Percentiles rank a stretch among this genome's conserved stretches.
These are phyloP conservation scores for Microtus oregoni DNA, from an alignment of 2,113 vertebrate genomes.

Conservation along the genomic window DNA sequence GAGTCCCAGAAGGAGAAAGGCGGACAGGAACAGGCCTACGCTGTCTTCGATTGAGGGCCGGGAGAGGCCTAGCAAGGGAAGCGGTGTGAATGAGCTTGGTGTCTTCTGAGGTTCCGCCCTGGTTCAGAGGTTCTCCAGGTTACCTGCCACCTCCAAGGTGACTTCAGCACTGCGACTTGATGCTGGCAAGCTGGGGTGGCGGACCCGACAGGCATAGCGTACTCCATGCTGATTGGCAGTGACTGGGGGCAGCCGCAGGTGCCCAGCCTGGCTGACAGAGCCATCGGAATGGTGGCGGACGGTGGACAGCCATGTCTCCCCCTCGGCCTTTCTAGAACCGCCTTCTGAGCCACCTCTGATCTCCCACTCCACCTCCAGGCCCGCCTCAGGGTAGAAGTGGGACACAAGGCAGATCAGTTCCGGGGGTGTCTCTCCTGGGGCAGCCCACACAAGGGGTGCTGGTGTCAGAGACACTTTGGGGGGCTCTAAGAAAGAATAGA, in stretches of 20 bases:
- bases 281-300: constrained; percentile 88
- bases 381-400: constrained; percentile 87
- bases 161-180: not conserved
- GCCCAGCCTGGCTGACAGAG: constrained; percentile 87
- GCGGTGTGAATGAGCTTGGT: not conserved
- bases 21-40: constrained; percentile 82
- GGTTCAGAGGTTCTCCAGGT: rapidly evolving
- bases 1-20: constrained; percentile 80
- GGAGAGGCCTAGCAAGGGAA: constrained; percentile 64
- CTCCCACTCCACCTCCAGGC: constrained; percentile 89
- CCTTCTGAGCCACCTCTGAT: constrained; percentile 72
- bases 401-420: constrained; percentile 88
- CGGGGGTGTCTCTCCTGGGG: constrained; percentile 82
- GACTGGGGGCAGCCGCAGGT: constrained; percentile 80
- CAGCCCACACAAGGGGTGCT: constrained; percentile 80
- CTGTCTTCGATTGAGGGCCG: constrained; percentile 82
- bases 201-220: constrained; percentile 85
- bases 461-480: constrained; percentile 78
- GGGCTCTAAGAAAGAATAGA: constrained; percentile 60
- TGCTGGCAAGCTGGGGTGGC: constrained; percentile 84
- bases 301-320: constrained; percentile 83
- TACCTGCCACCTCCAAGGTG: constrained; percentile 77
- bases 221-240: constrained; percentile 84
- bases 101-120: rapidly evolving
- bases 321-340: constrained; percentile 41